These are phyloP conservation scores for Cichladusa arquata DNA, from an alignment of 2,113 vertebrate species.

Conservation along the genomic window DNA sequence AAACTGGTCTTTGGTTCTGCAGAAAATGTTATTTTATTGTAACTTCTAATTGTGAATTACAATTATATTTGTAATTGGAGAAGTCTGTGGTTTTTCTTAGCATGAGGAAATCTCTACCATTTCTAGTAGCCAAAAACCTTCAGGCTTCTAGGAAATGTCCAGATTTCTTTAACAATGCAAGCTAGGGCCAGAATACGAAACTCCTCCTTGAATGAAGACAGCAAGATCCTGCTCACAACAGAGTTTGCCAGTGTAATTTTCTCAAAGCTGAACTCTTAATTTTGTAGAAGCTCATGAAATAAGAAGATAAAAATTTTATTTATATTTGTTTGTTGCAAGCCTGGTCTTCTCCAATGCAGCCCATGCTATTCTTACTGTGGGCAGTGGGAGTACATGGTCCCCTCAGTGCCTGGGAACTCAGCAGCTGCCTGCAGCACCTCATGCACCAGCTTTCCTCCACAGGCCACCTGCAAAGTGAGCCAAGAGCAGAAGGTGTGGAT, in stretches of 20 bases:
- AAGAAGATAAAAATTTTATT: background rate
- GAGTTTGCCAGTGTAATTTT: background rate
- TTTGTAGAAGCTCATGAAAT: background rate
- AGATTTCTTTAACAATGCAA: background rate
- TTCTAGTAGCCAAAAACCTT: slow-evolving; percentile 47
- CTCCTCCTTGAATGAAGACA: background rate
- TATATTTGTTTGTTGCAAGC: background rate
- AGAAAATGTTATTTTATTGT: slow-evolving; percentile 31
- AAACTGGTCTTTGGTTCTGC: background rate
- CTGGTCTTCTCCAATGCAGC: background rate
- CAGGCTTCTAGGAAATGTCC: slow-evolving; percentile 43
- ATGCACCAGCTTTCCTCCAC: background rate
- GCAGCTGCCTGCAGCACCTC: background rate
- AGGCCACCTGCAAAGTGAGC: background rate
- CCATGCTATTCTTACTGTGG: fast-evolving
- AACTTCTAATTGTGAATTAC: slow-evolving; percentile 33
- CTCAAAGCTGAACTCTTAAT: background rate
- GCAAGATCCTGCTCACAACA: background rate
- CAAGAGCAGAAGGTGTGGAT: background rate
- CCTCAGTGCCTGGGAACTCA: background rate
- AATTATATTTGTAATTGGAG: slow-evolving; percentile 43
- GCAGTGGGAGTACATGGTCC: fast-evolving
- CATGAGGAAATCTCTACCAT: slow-evolving; percentile 9
- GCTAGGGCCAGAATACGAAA: background rate
- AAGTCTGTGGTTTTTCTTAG: slow-evolving; percentile 43